Evolutionary conservation across 2,888 invertebrate species (phyloP).

Genomic region (Portevinia maculata): DNA sequence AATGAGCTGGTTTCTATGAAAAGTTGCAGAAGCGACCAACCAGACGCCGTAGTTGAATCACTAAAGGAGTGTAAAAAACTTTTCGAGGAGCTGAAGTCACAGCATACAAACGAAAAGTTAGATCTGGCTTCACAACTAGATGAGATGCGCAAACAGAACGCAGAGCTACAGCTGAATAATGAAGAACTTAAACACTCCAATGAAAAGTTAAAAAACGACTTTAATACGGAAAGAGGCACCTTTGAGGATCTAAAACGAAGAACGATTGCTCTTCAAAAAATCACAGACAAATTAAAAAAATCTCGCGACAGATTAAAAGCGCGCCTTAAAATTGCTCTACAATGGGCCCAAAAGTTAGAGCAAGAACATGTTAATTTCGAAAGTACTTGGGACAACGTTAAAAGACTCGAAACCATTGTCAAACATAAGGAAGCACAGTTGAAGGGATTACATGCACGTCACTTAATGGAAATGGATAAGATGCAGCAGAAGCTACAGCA

Average conservation of each 20-base stretch:
- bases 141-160: conserved; percentile 71
- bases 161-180: conserved; percentile 47
- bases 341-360: conserved; percentile 81
- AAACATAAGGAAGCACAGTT: conserved; percentile 82
- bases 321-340: conserved; percentile 80
- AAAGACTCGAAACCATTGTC: conserved; percentile 80
- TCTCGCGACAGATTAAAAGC: conserved; percentile 81
- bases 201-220: conserved; percentile 75
- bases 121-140: conserved; percentile 83
- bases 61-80: conserved; percentile 90
- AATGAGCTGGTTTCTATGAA: conserved; percentile 79
- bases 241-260: conserved; percentile 76
- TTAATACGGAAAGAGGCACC: conserved; percentile 74
- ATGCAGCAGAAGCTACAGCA: conserved; percentile 80
- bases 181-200: conserved; percentile 75
- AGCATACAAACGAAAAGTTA: conserved; percentile 88
- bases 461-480: conserved; percentile 80
- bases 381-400: conserved; percentile 80
- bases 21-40: conserved; percentile 73
- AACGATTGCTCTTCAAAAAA: conserved; percentile 76
- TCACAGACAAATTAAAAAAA: conserved; percentile 79
- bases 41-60: conserved; percentile 83
- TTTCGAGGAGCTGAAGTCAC: conserved; percentile 89
- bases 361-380: conserved; percentile 79
- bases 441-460: conserved; percentile 80